Evolutionary conservation across 2,113 vertebrate genomes (phyloP).

Genomic region (Pycnonotus jocosus): DNA sequence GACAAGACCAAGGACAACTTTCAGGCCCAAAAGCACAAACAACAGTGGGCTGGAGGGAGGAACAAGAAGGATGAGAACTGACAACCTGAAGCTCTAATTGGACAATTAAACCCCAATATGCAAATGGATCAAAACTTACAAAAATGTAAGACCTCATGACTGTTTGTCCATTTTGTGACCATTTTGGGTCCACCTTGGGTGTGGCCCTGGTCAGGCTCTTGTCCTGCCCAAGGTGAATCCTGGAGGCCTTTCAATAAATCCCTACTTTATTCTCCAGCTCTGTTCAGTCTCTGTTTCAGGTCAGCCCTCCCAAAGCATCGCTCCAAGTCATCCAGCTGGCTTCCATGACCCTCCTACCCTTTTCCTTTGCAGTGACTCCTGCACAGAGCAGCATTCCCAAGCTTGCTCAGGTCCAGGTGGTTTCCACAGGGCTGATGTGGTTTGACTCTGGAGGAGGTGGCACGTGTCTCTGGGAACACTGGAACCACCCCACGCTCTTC

Average conservation of each 20-base stretch:
- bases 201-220: neutral
- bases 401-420: neutral
- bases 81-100: neutral
- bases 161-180: fast-evolving
- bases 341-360: neutral
- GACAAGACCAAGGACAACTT: neutral
- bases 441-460: neutral
- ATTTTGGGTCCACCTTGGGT: neutral
- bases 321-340: neutral
- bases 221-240: neutral
- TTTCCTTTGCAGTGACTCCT: neutral
- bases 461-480: fast-evolving
- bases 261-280: neutral
- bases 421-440: fast-evolving
- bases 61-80: neutral
- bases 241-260: neutral
- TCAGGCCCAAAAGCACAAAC: neutral
- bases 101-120: neutral
- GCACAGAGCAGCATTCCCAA: fast-evolving
- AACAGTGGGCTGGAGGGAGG: neutral
- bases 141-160: neutral
- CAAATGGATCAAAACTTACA: neutral
- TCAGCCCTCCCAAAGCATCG: neutral
- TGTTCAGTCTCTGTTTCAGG: neutral
- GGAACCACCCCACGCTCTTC: neutral